Evolutionary conservation across 2,797 vertebrate species (phyloP).

Genomic region (Syncerus caffer): DNA sequence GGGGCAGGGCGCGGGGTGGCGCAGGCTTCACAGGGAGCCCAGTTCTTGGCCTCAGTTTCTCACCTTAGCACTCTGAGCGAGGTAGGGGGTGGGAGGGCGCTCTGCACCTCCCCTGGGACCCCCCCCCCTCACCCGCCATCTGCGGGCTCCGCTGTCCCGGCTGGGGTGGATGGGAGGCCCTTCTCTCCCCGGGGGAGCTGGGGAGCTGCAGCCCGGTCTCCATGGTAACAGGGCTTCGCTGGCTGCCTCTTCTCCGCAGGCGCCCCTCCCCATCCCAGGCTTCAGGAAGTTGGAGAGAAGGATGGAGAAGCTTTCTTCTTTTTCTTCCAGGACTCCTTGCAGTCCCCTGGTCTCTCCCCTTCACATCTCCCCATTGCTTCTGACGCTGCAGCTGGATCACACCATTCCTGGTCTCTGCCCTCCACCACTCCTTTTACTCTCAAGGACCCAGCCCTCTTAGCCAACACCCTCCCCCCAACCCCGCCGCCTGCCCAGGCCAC

Average conservation of each 20-base stretch:
- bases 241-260: background rate
- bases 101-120: background rate
- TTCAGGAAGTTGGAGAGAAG: background rate
- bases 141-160: background rate
- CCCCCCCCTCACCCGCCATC: background rate
- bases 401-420: fast-evolving
- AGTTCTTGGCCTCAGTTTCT: background rate
- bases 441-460: fast-evolving
- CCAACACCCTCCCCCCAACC: too few species aligned
- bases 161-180: background rate
- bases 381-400: background rate
- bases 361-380: background rate
- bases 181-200: background rate
- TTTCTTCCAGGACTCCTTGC: too few species aligned
- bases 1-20: fast-evolving
- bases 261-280: background rate
- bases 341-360: too few species aligned
- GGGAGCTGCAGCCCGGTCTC: slow-evolving; percentile 55
- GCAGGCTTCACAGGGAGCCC: background rate
- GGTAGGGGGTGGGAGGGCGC: fast-evolving
- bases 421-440: fast-evolving
- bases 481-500: background rate
- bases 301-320: background rate
- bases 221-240: slow-evolving; percentile 24
- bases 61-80: fast-evolving